Evolutionary conservation across 1,140 invertebrate genomes (phyloP).

Genomic region (Steinernema khuongi): DNA sequence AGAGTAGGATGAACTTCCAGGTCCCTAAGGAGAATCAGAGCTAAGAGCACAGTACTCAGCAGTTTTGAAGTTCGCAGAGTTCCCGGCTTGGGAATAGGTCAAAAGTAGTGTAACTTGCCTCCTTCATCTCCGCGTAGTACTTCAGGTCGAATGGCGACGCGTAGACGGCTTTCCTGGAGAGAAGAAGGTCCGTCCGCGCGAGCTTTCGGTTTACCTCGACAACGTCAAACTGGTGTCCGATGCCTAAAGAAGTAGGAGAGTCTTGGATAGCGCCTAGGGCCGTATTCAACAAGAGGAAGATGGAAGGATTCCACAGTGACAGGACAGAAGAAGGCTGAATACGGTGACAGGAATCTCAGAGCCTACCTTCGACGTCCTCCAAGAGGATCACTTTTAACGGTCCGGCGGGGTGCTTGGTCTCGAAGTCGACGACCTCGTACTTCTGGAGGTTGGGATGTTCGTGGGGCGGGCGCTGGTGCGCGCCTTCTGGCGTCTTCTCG

Average conservation of each 20-base stretch:
- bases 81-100: neutral
- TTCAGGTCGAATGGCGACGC: constrained; percentile 57
- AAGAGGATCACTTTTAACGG: constrained; percentile 55
- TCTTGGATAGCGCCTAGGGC: no score
- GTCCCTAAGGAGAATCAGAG: neutral
- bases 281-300: no score
- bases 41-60: constrained; percentile 16
- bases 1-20: no score
- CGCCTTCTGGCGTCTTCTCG: constrained; percentile 33
- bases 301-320: no score
- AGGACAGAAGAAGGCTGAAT: no score
- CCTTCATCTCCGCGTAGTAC: constrained; percentile 53
- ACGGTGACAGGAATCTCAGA: neutral
- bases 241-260: constrained; percentile 35
- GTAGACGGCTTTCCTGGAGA: constrained; percentile 49
- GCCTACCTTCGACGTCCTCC: constrained; percentile 55
- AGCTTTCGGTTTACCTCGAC: constrained; percentile 40
- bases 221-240: constrained; percentile 56
- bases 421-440: constrained; percentile 45
- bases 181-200: constrained; percentile 47
- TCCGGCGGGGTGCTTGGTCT: constrained; percentile 34
- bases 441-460: constrained; percentile 44
- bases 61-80: neutral
- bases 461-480: constrained; percentile 36
- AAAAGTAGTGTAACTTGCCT: constrained; percentile 36